Base-by-base conservation (phyloP, 2,888 invertebrate species). In the Gymnocheta viridis region DNA sequence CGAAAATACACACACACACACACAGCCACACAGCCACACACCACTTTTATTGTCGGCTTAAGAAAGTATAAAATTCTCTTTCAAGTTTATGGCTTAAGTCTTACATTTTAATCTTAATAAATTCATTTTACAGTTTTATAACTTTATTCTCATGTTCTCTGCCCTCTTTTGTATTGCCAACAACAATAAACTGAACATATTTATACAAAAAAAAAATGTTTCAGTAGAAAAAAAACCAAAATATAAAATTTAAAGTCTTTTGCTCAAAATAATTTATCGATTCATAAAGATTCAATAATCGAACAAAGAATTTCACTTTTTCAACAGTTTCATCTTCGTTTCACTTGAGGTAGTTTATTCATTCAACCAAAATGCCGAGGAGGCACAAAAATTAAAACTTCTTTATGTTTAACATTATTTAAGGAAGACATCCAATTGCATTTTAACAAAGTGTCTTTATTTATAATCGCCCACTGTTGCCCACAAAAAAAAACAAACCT, bases 261-360 rank as follows among this genome's bases (percentile, higher is more conserved):
- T 72, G 24, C 49, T 49, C 27, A 51, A 69, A 79, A 47, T 64
- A 69, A 84, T 77, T 80, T 80, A 84, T 77, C 49, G 27, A 19
- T 22, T 67, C 51, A 77, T 80, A 80, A 84, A 80, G 51, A 84
- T 80, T 76, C 66, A 84, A 84, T 77, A 80, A 84, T 47, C 80
- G 66, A 70, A 64, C 51, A 67, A 80, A 77, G 60, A 84, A 84
- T 72, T 80, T 83, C 76, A 83, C 80, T 83, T 83, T 80, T 82
- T 66, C 17, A 72, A 29, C n/a, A 56, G 35, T 80, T 74, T 74
- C 35, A 54, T 77, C 12, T 70, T 44, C 22, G 3, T 58, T 67
- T 67, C 19, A 41, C n/a, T 44, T 29, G 17, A 62, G 67, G 69
- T 38, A 12, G n/a, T 67, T 35, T 70, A 6, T 41, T 22, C 4